Conservation (phyloP, 2,888 invertebrate species). For the Imbricaverruca yamaguchii region DNA sequence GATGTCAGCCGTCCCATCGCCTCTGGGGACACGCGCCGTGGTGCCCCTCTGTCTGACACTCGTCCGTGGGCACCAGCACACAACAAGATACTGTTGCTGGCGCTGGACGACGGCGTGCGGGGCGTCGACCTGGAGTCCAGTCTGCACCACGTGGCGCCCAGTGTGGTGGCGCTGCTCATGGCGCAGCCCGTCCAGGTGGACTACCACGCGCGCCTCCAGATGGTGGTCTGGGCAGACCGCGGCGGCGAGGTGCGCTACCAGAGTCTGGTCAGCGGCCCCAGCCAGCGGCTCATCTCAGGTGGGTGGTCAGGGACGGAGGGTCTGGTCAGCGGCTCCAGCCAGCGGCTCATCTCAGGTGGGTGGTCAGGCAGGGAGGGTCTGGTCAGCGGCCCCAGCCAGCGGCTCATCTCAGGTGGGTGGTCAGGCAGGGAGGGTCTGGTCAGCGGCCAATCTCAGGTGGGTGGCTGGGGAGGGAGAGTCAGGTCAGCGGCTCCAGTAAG, state of each 20-base stretch:
- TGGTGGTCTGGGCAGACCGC: constrained; percentile 70
- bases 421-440: no score
- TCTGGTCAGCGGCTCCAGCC: constrained; percentile 57
- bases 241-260: constrained; percentile 63
- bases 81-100: constrained; percentile 71
- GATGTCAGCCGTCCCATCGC: no score
- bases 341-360: no score
- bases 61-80: constrained; percentile 42
- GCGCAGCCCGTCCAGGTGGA: constrained; percentile 63
- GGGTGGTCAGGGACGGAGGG: constrained; percentile 40
- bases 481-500: no score
- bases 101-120: constrained; percentile 65
- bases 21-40: not conserved
- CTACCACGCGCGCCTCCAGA: constrained; percentile 55
- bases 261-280: constrained; percentile 57
- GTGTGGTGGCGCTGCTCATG: constrained; percentile 64
- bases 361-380: not conserved
- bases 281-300: constrained; percentile 55
- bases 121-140: constrained; percentile 72
- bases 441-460: no score
- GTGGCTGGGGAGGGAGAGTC: no score
- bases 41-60: not conserved
- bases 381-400: no score
- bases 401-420: no score
- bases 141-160: constrained; percentile 69